A percentile compares a stretch with the other conserved stretches of the same genome.
Evolutionary conservation across 1,140 invertebrate genomes (phyloP).

Genomic region (Forficula auricularia): DNA sequence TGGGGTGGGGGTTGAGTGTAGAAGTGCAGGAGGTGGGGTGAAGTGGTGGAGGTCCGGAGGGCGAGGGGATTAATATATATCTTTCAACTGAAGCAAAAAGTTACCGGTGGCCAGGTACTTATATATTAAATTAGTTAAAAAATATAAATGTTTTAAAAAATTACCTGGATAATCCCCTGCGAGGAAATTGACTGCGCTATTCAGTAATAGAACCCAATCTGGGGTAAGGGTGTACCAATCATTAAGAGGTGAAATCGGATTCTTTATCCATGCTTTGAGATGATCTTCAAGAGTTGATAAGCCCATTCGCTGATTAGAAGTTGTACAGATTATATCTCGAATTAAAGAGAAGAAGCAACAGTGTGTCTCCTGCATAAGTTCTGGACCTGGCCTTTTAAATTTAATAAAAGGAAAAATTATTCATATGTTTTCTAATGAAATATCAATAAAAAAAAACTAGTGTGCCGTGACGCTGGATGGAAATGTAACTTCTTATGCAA

Average conservation of each 20-base stretch:
- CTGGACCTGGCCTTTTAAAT: conserved; percentile 21
- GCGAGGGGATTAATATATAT: too few species aligned
- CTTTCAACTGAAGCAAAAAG: too few species aligned
- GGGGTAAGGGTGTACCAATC: conserved; percentile 47
- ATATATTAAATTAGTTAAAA: too few species aligned
- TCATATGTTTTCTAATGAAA: neutral
- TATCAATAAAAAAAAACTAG: too few species aligned
- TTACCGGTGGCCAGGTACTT: too few species aligned
- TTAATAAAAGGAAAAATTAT: conserved; percentile 3
- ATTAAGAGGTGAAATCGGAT: conserved; percentile 62
- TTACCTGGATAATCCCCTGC: conserved; percentile 62
- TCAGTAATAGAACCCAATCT: conserved; percentile 58
- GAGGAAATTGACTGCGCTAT: conserved; percentile 68
- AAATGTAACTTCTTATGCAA: too few species aligned
- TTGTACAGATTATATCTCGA: conserved; percentile 62
- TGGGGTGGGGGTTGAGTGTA: too few species aligned
- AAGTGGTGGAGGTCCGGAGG: too few species aligned
- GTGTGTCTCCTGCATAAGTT: conserved; percentile 54
- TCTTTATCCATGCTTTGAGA: conserved; percentile 59
- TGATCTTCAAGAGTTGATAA: conserved; percentile 53
- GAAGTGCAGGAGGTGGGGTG: too few species aligned
- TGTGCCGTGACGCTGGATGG: too few species aligned
- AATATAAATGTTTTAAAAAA: neutral
- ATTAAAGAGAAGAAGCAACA: conserved; percentile 66
- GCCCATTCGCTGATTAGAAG: conserved; percentile 61